A percentile compares a stretch with the other conserved stretches of the same genome.
phyloP scores from a whole-genome alignment of 2,113 vertebrate species.

The Festucalex cinctus region DNA sequence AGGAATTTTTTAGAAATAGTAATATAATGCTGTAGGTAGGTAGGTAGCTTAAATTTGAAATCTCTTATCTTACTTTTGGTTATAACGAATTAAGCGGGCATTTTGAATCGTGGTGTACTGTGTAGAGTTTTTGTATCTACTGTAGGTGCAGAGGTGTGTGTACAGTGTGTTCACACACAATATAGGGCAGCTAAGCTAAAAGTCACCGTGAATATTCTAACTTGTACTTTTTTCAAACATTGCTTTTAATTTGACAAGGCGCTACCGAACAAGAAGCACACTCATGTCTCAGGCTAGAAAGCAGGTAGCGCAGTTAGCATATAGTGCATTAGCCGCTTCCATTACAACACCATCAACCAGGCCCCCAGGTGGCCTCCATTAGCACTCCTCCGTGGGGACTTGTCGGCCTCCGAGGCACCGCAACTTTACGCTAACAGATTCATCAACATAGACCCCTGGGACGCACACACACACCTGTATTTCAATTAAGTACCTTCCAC shows the following conservation, averaged over 20 bases:
- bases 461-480: background rate
- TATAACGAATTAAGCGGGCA: too few relatives aligned
- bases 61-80: too few relatives aligned
- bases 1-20: too few relatives aligned
- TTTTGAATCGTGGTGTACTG: too few relatives aligned
- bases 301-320: background rate
- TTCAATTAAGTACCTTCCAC: background rate
- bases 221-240: too few relatives aligned
- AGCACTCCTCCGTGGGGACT: background rate
- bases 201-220: too few relatives aligned
- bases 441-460: background rate
- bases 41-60: too few relatives aligned
- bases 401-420: background rate
- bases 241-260: background rate
- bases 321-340: background rate
- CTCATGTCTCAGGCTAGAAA: background rate
- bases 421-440: background rate
- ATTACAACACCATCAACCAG: background rate
- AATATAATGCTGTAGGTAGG: too few relatives aligned
- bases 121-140: too few relatives aligned
- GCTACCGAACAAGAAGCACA: background rate
- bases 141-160: too few relatives aligned
- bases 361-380: background rate
- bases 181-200: too few relatives aligned
- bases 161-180: too few relatives aligned